phyloP scores from a whole-genome alignment of 2,113 vertebrate genomes.

The Accipiter virgatus region DNA sequence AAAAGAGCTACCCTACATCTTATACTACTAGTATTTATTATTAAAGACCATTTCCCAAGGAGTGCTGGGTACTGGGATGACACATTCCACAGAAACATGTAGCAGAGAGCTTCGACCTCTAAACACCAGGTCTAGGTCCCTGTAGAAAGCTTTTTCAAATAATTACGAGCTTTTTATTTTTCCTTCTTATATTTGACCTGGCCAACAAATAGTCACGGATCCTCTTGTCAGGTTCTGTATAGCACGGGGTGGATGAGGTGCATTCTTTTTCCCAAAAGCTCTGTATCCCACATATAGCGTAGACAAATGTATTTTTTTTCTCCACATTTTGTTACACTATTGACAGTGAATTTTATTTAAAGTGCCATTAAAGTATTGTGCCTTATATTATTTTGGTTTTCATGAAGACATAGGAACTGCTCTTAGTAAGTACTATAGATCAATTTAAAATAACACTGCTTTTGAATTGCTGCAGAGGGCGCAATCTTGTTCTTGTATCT shows the following conservation, averaged over 20 bases:
- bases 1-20: neutral
- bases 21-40: neutral
- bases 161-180: neutral
- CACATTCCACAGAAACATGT: neutral
- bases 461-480: neutral
- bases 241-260: neutral
- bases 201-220: neutral
- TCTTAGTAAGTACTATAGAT: neutral
- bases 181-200: neutral
- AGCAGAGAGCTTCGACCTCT: neutral
- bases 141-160: neutral
- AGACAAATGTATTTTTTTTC: neutral
- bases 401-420: neutral
- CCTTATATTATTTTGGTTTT: neutral
- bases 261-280: neutral
- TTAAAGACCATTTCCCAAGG: neutral
- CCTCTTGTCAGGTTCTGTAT: neutral
- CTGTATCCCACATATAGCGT: neutral
- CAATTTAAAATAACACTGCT: neutral
- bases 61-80: neutral
- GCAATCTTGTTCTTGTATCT: neutral
- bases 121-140: neutral
- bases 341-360: neutral
- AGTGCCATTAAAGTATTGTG: neutral
- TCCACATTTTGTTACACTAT: neutral